Conservation (phyloP, 2,888 invertebrate genomes). For the Thelaira solivaga region DNA sequence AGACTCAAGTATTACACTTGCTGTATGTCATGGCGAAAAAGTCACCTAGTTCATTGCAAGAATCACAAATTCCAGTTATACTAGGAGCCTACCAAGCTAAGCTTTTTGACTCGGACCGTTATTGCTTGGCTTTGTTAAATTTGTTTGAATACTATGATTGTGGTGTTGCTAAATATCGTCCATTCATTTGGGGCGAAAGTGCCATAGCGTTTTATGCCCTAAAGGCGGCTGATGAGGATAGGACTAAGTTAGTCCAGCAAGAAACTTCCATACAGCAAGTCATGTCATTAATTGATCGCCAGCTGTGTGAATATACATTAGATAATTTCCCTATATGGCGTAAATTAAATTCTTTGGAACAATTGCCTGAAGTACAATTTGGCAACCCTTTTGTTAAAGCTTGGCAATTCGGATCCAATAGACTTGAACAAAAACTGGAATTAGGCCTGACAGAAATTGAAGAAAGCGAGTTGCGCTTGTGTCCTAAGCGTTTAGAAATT, state of each 20-base stretch:
- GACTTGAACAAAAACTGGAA: slow-evolving; percentile 71
- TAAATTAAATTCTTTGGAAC: slow-evolving; percentile 76
- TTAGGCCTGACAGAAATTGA: slow-evolving; percentile 65
- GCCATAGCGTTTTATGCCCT: slow-evolving; percentile 88
- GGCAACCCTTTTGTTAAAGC: slow-evolving; percentile 65
- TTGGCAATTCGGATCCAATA: slow-evolving; percentile 69
- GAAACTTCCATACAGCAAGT: slow-evolving; percentile 86
- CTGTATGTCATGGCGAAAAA: slow-evolving; percentile 81
- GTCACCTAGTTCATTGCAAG: slow-evolving; percentile 80
- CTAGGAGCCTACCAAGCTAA: slow-evolving; percentile 88
- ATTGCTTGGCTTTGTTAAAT: slow-evolving; percentile 82
- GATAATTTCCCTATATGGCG: slow-evolving; percentile 84
- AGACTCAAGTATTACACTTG: slow-evolving; percentile 82
- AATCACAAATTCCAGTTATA: slow-evolving; percentile 85
- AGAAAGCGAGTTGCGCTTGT: slow-evolving; percentile 69
- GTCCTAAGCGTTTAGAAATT: slow-evolving; percentile 70
- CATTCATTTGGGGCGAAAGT: slow-evolving; percentile 90
- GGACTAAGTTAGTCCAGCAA: slow-evolving; percentile 80
- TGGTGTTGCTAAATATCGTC: slow-evolving; percentile 83
- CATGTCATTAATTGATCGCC: slow-evolving; percentile 83
- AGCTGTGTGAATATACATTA: slow-evolving; percentile 83
- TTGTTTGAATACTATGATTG: slow-evolving; percentile 84
- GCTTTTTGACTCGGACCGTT: slow-evolving; percentile 83
- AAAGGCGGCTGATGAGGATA: slow-evolving; percentile 76
- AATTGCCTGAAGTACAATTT: slow-evolving; percentile 71